These are phyloP conservation scores for Tetrax tetrax DNA, from an alignment of 2,113 vertebrate species.

Conservation along the genomic window DNA sequence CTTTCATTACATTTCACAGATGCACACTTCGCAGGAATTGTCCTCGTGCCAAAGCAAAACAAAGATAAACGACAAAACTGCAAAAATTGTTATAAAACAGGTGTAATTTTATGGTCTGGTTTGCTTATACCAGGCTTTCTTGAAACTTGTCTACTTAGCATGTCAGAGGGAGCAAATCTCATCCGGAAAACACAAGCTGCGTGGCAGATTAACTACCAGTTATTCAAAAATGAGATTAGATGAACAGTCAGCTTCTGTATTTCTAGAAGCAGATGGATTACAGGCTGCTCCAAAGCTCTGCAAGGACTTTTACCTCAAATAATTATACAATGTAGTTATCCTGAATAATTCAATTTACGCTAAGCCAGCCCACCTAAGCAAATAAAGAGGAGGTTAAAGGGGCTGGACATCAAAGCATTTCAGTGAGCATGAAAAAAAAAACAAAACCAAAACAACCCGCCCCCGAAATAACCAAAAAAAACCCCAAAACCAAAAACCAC, in stretches of 20 bases:
- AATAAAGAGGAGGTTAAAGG: not conserved
- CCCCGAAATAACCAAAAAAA: too few species aligned
- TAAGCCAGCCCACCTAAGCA: not conserved
- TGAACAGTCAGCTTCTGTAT: not conserved
- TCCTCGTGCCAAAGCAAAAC: not conserved
- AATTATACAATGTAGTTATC: not conserved
- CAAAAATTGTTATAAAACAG: not conserved
- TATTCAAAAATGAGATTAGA: not conserved
- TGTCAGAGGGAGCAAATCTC: not conserved
- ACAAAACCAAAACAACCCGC: too few species aligned
- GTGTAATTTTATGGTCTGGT: not conserved
- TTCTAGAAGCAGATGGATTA: not conserved
- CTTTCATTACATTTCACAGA: not conserved
- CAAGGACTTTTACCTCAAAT: not conserved
- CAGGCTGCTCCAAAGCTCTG: not conserved
- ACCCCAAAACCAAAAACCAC: not conserved
- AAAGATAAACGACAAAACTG: not conserved
- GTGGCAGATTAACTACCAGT: not conserved
- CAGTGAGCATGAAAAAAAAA: not conserved
- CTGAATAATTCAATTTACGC: not conserved
- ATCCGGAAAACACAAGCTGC: not conserved
- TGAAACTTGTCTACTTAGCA: not conserved
- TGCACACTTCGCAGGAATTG: not conserved
- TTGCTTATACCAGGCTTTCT: not conserved
- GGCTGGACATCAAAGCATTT: not conserved